phyloP scores from a whole-genome alignment of 2,888 invertebrate genomes.

The Philopedon plagiatum region DNA sequence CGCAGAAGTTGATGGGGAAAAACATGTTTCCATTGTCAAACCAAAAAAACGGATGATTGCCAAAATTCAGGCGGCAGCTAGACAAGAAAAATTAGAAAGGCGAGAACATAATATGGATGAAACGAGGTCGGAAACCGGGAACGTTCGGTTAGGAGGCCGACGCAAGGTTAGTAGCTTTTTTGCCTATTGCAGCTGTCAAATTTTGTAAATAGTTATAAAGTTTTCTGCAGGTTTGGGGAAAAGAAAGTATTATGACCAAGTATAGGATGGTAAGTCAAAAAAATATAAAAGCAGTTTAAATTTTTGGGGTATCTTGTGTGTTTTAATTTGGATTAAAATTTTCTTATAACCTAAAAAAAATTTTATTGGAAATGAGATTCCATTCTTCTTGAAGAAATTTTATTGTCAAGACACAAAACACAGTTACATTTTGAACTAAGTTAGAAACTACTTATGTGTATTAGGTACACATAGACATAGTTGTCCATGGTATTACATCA shows the following conservation, averaged over 20 bases:
- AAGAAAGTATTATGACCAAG: background rate
- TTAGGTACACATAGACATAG: too few relatives aligned
- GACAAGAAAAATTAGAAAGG: conserved; percentile 43
- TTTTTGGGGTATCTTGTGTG: too few relatives aligned
- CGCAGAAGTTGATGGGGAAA: conserved; percentile 18
- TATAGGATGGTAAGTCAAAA: conserved; percentile 16
- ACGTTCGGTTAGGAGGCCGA: conserved; percentile 73
- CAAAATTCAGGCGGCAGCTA: conserved; percentile 56
- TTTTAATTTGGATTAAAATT: too few relatives aligned
- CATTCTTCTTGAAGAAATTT: too few relatives aligned
- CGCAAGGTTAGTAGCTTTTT: conserved; percentile 69
- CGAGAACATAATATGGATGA: conserved; percentile 48
- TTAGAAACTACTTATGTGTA: too few relatives aligned
- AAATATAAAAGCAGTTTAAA: background rate
- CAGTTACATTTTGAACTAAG: too few relatives aligned
- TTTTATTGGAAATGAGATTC: too few relatives aligned
- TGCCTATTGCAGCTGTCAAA: conserved; percentile 9
- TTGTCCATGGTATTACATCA: too few relatives aligned
- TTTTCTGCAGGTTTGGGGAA: conserved; percentile 4
- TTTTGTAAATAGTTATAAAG: conserved; percentile 13
- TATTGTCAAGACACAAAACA: too few relatives aligned
- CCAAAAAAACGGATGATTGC: conserved; percentile 52
- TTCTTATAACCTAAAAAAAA: too few relatives aligned
- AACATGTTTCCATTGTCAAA: conserved; percentile 38
- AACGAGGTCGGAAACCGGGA: conserved; percentile 55